Percentiles rank a stretch among this genome's conserved stretches.
Evolutionary conservation across 2,888 invertebrate genomes (phyloP).

Genomic region (Agrotis ipsilon): DNA sequence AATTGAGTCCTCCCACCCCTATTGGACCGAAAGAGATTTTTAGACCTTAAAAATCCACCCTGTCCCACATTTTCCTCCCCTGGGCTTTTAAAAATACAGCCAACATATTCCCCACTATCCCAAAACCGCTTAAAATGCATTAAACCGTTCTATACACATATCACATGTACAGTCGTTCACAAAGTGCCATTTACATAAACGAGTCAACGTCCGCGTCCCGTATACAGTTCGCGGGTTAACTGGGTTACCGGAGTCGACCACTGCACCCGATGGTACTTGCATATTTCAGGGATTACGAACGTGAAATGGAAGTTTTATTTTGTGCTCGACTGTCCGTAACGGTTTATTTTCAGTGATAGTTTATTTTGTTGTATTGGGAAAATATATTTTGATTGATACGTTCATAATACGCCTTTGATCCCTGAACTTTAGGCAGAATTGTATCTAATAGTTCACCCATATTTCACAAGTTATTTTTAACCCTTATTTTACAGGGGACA

Average conservation of each 20-base stretch:
- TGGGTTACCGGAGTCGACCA: constrained; percentile 60
- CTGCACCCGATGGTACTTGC: constrained; percentile 45
- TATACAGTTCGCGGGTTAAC: constrained; percentile 58
- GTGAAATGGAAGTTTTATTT: constrained; percentile 19
- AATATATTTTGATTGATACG: too few relatives aligned
- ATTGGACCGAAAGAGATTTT: too few relatives aligned
- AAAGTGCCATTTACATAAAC: constrained; percentile 52
- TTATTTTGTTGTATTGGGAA: too few relatives aligned
- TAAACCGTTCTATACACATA: constrained; percentile 1
- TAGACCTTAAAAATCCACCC: too few relatives aligned
- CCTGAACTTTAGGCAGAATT: too few relatives aligned
- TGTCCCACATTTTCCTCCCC: neutral
- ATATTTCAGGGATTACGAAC: constrained; percentile 48
- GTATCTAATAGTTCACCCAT: too few relatives aligned
- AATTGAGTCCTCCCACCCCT: too few relatives aligned
- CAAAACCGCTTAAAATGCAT: constrained; percentile 28
- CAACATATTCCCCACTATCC: neutral
- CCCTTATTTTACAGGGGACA: too few relatives aligned
- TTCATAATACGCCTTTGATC: neutral
- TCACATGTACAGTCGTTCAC: constrained; percentile 31
- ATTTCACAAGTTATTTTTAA: too few relatives aligned
- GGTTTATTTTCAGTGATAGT: neutral
- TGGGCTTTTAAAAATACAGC: neutral
- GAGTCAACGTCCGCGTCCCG: constrained; percentile 53
- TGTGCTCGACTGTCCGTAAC: neutral